These are phyloP conservation scores for Polylopha cassiicola DNA, from an alignment of 2,888 invertebrate genomes.

Conservation along the genomic window DNA sequence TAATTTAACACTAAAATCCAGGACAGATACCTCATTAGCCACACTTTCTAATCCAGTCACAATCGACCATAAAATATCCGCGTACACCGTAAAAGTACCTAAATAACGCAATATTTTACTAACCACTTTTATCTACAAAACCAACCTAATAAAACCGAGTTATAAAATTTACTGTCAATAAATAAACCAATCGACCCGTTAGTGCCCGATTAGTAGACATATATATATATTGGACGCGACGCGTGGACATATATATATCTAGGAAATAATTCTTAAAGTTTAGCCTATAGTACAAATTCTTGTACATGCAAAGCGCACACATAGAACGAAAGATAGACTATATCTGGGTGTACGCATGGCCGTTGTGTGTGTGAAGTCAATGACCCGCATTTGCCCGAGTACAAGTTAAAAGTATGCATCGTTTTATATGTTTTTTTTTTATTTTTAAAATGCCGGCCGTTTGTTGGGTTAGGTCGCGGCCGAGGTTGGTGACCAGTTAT, in stretches of 20 bases:
- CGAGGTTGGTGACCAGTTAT: conserved; percentile 37
- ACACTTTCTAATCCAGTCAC: conserved; percentile 21
- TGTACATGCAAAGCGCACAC: conserved; percentile 75
- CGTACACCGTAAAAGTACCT: conserved; percentile 15
- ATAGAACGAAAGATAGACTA: conserved; percentile 44
- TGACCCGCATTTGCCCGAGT: conserved; percentile 74
- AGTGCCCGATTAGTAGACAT: conserved; percentile 45
- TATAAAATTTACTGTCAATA: conserved; percentile 68
- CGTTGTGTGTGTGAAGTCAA: conserved; percentile 53
- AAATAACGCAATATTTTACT: conserved; percentile 43
- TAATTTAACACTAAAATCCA: no score
- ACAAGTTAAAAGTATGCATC: conserved; percentile 77
- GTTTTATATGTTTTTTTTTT: conserved; percentile 76
- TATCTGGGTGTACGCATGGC: conserved; percentile 28
- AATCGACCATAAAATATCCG: conserved; percentile 19
- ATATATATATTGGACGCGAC: conserved; percentile 42
- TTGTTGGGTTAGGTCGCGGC: conserved; percentile 71
- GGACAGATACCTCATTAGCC: conserved; percentile 2
- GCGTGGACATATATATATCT: conserved; percentile 39
- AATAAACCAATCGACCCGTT: conserved; percentile 60
- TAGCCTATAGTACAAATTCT: conserved; percentile 73
- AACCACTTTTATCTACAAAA: conserved; percentile 47
- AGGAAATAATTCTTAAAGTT: conserved; percentile 77
- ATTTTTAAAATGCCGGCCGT: conserved; percentile 71
- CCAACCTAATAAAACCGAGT: conserved; percentile 54